Conservation (phyloP, 2,797 vertebrate species). For the Leptatherina wallacei region DNA sequence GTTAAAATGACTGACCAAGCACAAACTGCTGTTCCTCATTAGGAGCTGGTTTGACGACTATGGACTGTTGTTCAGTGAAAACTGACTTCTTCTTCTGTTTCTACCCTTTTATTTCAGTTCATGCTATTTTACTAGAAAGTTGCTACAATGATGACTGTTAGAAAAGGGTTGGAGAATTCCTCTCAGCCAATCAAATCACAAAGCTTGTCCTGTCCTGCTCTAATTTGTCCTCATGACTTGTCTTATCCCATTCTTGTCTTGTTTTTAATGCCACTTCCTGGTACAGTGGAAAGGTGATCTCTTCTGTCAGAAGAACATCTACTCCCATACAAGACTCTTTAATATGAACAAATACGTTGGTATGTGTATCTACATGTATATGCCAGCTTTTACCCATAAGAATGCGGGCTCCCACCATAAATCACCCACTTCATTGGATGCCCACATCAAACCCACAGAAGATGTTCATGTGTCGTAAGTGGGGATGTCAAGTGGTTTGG, state of each 20-base stretch:
- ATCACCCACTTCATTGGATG: constrained; percentile 27
- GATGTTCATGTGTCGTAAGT: constrained; percentile 46
- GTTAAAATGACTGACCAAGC: constrained; percentile 52
- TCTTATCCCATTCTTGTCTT: constrained; percentile 1
- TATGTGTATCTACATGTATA: constrained; percentile 32
- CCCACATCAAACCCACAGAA: constrained; percentile 45
- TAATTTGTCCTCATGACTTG: constrained; percentile 10
- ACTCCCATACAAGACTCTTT: constrained; percentile 26
- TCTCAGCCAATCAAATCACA: constrained; percentile 18
- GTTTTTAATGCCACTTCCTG: constrained; percentile 5
- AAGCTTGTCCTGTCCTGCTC: constrained; percentile 10
- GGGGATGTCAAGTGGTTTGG: constrained; percentile 60
- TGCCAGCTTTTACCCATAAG: constrained; percentile 49
- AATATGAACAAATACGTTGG: constrained; percentile 43
- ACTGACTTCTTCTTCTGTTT: constrained; percentile 5
- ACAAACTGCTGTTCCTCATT: constrained; percentile 54
- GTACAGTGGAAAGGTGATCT: constrained; percentile 41
- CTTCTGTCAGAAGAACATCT: constrained; percentile 12
- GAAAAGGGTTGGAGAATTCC: constrained; percentile 18
- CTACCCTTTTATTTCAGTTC: constrained; percentile 24
- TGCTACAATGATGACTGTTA: constrained; percentile 18
- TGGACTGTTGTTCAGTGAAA: not conserved
- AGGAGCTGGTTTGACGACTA: constrained; percentile 30
- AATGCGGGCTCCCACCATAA: constrained; percentile 38
- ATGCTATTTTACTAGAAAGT: constrained; percentile 6